phyloP scores from a whole-genome alignment of 2,797 vertebrate genomes.

The Ispidina lecontei region DNA sequence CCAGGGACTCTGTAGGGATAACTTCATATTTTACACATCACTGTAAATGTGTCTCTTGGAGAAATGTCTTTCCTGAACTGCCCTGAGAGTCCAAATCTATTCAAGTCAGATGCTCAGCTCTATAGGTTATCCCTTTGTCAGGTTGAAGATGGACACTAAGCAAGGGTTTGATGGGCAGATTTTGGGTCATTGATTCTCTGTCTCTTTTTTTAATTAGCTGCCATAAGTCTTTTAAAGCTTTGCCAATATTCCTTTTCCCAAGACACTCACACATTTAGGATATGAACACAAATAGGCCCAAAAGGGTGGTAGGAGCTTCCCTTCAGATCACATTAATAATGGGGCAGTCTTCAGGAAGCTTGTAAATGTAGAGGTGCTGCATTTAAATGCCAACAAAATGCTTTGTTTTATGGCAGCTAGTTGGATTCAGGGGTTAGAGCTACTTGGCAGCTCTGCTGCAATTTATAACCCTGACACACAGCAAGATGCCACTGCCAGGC shows the following conservation, averaged over 20 bases:
- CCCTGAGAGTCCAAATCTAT: background rate
- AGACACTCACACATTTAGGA: background rate
- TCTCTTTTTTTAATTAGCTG: background rate
- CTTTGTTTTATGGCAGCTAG: background rate
- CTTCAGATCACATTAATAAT: background rate
- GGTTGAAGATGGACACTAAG: background rate
- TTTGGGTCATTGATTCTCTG: background rate
- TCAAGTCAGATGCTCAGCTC: background rate
- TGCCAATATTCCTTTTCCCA: background rate
- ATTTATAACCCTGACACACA: background rate
- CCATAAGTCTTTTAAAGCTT: background rate
- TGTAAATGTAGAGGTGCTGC: background rate
- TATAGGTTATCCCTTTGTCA: background rate
- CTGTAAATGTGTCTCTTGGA: background rate
- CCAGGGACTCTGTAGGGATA: background rate
- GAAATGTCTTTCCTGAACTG: background rate
- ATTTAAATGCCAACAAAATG: background rate
- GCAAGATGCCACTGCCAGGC: background rate
- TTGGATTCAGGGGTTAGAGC: background rate
- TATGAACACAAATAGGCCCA: background rate
- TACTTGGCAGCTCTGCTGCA: background rate
- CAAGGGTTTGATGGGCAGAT: background rate
- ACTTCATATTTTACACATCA: background rate
- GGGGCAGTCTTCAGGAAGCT: background rate
- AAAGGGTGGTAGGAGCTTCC: background rate